Conservation (phyloP, 2,888 invertebrate genomes). For the Chironomus tentans region DNA sequence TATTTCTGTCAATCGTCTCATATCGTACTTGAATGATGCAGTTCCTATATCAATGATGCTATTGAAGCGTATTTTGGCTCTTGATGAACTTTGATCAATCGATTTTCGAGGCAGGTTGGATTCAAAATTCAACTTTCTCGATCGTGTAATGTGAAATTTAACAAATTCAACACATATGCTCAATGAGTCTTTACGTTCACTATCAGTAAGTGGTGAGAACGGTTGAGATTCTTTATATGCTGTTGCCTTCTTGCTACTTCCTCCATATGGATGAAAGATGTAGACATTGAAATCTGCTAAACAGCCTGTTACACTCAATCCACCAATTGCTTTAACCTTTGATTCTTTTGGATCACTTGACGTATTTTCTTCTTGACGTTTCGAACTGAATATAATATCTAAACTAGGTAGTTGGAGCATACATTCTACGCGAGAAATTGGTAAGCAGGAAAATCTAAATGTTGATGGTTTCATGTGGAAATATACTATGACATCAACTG, state of each 20-base stretch:
- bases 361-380: constrained; percentile 65
- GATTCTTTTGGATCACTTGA: constrained; percentile 34
- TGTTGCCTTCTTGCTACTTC: constrained; percentile 63
- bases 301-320: constrained; percentile 82
- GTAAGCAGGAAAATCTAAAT: constrained; percentile 90
- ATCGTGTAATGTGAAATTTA: constrained; percentile 87
- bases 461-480: constrained; percentile 97
- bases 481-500: constrained; percentile 97
- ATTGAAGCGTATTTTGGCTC: constrained; percentile 86
- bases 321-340: constrained; percentile 35
- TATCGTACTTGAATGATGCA: constrained; percentile 96
- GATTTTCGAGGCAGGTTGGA: constrained; percentile 38
- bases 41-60: constrained; percentile 93
- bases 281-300: constrained; percentile 95
- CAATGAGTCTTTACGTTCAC: constrained; percentile 88
- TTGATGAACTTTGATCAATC: constrained; percentile 47
- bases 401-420: constrained; percentile 92
- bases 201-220: constrained; percentile 78
- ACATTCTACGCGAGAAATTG: constrained; percentile 91
- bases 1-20: constrained; percentile 93
- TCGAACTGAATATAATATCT: constrained; percentile 93
- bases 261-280: constrained; percentile 96
- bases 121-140: constrained; percentile 78
- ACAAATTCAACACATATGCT: constrained; percentile 96
- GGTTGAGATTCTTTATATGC: constrained; percentile 58